These are phyloP conservation scores for Nebria brevicollis DNA, from an alignment of 2,888 invertebrate genomes.

Conservation along the genomic window DNA sequence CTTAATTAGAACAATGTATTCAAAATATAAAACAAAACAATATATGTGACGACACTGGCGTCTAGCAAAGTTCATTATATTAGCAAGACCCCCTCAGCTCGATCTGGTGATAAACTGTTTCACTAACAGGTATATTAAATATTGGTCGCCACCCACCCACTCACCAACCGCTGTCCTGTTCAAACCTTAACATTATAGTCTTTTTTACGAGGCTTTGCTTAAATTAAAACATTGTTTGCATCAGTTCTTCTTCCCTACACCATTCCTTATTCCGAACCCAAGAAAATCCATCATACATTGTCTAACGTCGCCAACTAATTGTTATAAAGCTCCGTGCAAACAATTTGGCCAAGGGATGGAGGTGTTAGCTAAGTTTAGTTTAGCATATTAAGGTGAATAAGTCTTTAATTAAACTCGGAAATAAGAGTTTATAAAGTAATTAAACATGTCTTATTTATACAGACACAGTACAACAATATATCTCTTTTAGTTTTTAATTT, in stretches of 20 bases:
- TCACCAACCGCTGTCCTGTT: neutral
- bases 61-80: constrained; percentile 21
- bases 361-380: neutral
- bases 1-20: no score
- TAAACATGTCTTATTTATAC: neutral
- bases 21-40: no score
- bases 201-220: constrained; percentile 25
- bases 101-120: constrained; percentile 38
- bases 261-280: neutral
- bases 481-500: neutral
- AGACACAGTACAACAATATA: neutral
- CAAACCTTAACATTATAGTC: constrained; percentile 15
- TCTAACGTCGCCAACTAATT: neutral
- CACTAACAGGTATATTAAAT: constrained; percentile 33
- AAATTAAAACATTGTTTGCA: constrained; percentile 36
- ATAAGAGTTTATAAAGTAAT: neutral
- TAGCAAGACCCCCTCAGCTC: constrained; percentile 18
- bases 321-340: neutral
- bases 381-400: neutral
- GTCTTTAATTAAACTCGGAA: neutral
- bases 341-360: neutral
- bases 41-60: neutral
- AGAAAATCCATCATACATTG: neutral
- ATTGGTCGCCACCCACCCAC: constrained; percentile 3
- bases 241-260: constrained; percentile 3